Evolutionary conservation across 2,888 invertebrate species (phyloP).

Genomic region (Molanna angustata): DNA sequence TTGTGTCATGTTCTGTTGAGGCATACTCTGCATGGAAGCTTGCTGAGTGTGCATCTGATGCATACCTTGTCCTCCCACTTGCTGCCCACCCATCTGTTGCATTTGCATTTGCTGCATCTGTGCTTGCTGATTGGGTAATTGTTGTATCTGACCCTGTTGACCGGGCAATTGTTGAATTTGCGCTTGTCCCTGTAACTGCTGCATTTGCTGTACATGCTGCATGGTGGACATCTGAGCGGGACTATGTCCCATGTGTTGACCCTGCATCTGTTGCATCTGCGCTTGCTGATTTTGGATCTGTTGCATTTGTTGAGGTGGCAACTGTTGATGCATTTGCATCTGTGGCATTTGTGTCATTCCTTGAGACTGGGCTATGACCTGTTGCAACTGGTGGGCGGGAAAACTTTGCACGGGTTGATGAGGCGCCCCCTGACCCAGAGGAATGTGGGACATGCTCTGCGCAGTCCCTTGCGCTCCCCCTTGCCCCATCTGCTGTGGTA

Average conservation of each 20-base stretch:
- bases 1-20: too few species aligned
- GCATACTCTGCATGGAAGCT: slow-evolving; percentile 37
- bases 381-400: slow-evolving; percentile 54
- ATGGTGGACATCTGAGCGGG: slow-evolving; percentile 40
- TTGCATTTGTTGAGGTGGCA: slow-evolving; percentile 52
- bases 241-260: slow-evolving; percentile 34
- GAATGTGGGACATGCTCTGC: slow-evolving; percentile 53
- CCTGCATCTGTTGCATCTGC: slow-evolving; percentile 53
- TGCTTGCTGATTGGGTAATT: slow-evolving; percentile 46
- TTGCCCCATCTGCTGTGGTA: slow-evolving; percentile 52
- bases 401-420: slow-evolving; percentile 53
- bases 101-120: slow-evolving; percentile 47
- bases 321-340: slow-evolving; percentile 54
- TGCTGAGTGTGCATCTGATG: slow-evolving; percentile 48
- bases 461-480: slow-evolving; percentile 47
- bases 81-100: slow-evolving; percentile 53
- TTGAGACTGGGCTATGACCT: slow-evolving; percentile 53
- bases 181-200: slow-evolving; percentile 49
- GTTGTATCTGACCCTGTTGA: slow-evolving; percentile 49
- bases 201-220: slow-evolving; percentile 54
- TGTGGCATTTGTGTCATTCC: slow-evolving; percentile 52
- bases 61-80: slow-evolving; percentile 36
- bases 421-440: slow-evolving; percentile 45
- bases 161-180: slow-evolving; percentile 51
- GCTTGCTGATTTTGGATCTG: slow-evolving; percentile 49